Evolutionary conservation across 2,797 vertebrate species (phyloP), one percentile per base, ranked within the genome.

Genomic region (Mergus octosetaceus): DNA sequence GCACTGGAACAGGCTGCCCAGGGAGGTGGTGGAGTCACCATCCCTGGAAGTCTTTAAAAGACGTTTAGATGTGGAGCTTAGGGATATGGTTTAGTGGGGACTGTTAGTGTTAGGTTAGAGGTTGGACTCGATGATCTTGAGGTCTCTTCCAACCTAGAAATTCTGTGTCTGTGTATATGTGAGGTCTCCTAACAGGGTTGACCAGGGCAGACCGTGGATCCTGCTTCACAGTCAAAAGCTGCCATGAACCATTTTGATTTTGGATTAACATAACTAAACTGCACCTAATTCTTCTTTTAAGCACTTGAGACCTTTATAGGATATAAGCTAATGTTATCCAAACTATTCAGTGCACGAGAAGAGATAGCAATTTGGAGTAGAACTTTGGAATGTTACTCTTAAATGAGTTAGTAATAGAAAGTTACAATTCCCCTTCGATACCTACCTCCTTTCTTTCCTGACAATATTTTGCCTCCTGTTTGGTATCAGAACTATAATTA

Each of bases 331-430:
- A 38, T 1, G 11, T 64, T 83, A 64, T 54, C 34, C 8, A 38
- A 8, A 9, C 38, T 72, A 16, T 53, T 78, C 41, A 84, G 6
- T 75, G 10, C 34, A 54, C 53, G 15, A 84, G 45, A 78, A 69
- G 5, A 81, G 25, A 43, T 3, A 76, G 14, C 24, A 30, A 72
- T 87, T 86, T 87, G 14, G 11, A 77, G 77, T 5, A 73, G 10
- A 84, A 54, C 47, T 49, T 75, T 51, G 24, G 49, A 75, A 71
- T 25, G 9, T 17, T n/a, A 77, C 15, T 61, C 14, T 51, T 58
- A 77, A 60, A 72, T 38, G 58, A 78, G 70, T 76, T 76, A 61
- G 22, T 45, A 86, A 87, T 47, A 93, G 93, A 91, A 69, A 6
- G 32, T 65, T 91, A 11, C 17, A 18, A 10, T 25, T 92, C 13